Percentiles rank a stretch among this genome's conserved stretches.
Conservation (phyloP, 2,888 invertebrate genomes). For the Nebria brevicollis region DNA sequence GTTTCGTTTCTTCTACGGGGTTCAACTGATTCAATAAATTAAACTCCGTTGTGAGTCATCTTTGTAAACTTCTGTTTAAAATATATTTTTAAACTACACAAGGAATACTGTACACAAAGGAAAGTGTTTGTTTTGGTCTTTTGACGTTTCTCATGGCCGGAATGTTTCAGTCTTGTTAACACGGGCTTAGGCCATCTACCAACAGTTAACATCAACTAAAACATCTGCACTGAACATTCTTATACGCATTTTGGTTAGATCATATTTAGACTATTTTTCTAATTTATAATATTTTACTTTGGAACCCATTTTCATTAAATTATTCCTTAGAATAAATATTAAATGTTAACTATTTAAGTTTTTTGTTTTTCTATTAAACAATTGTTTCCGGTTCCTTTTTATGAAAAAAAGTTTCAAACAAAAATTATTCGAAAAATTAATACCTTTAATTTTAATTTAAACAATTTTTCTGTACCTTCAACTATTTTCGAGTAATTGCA, state of each 20-base stretch:
- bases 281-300: no score
- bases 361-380: no score
- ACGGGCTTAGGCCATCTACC: constrained; percentile 10
- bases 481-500: no score
- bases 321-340: no score
- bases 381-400: no score
- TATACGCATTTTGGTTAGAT: no score
- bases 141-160: constrained; percentile 47
- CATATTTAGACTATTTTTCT: no score
- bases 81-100: constrained; percentile 43
- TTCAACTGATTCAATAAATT: constrained; percentile 16
- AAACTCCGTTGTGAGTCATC: constrained; percentile 36
- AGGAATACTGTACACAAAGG: constrained; percentile 47
- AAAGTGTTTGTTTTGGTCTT: constrained; percentile 43
- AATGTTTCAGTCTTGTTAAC: constrained; percentile 36
- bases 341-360: no score
- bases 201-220: background rate
- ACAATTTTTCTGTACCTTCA: background rate
- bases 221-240: background rate
- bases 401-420: no score
- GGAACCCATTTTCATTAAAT: no score
- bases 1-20: constrained; percentile 8
- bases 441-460: no score
- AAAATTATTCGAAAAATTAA: no score
- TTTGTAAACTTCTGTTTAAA: constrained; percentile 28